Conservation (phyloP, 92 coral and sea anemone genomes). For the Ricordea florida region DNA sequence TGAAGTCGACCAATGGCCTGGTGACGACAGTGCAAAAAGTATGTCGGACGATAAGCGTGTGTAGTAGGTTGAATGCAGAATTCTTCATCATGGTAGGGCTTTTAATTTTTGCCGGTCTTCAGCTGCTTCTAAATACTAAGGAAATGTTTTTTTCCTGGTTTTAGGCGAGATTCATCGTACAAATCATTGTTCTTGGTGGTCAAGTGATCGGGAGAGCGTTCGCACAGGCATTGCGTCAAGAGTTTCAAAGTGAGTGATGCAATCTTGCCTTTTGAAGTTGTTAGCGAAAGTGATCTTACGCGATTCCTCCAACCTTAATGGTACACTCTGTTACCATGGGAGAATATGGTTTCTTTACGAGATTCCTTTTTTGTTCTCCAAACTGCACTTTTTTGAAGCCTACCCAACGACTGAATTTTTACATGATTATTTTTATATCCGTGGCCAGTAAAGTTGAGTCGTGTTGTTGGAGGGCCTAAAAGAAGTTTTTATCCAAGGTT, state of each 20-base stretch:
- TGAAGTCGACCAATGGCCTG: background rate
- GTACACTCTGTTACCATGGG: too few species aligned
- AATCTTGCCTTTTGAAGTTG: background rate
- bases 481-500: too few species aligned
- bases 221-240: slow-evolving; percentile 95
- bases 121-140: background rate
- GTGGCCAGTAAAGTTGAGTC: too few species aligned
- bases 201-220: slow-evolving; percentile 96
- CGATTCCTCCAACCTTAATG: too few species aligned
- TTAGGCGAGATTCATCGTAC: slow-evolving; percentile 94
- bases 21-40: background rate
- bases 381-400: too few species aligned
- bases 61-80: background rate
- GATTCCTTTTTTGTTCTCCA: too few species aligned
- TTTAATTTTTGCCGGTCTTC: background rate
- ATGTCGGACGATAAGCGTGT: slow-evolving; percentile 19
- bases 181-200: slow-evolving; percentile 94
- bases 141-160: background rate
- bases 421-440: too few species aligned
- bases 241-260: slow-evolving; percentile 94
- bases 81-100: slow-evolving; percentile 8
- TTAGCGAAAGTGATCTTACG: too few species aligned
- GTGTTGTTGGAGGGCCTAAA: too few species aligned
- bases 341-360: too few species aligned
- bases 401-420: too few species aligned